phyloP scores from a whole-genome alignment of 2,797 vertebrate genomes.

The Furcifer pardalis region DNA sequence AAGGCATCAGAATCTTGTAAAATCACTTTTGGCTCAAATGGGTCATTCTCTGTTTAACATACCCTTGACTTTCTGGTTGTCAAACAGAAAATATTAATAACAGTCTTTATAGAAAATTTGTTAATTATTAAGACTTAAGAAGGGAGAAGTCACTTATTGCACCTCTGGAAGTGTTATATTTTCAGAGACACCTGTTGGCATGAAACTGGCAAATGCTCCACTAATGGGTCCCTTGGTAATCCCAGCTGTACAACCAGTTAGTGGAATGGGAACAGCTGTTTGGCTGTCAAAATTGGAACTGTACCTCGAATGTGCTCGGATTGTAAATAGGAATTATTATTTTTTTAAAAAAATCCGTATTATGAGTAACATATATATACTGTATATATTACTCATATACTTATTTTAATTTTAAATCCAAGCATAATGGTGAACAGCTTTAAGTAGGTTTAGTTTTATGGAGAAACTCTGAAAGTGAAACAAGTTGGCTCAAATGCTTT shows the following conservation, averaged over 20 bases:
- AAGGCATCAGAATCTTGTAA: background rate
- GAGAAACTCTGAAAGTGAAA: constrained; percentile 68
- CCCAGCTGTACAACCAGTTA: constrained; percentile 70
- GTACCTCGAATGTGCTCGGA: constrained; percentile 58
- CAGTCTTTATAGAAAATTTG: constrained; percentile 47
- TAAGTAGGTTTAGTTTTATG: constrained; percentile 70
- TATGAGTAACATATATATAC: no score
- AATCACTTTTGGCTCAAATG: constrained; percentile 2
- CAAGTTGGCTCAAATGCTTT: constrained; percentile 56
- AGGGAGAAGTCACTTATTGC: constrained; percentile 39
- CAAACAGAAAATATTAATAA: constrained; percentile 29
- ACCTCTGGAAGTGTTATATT: constrained; percentile 51
- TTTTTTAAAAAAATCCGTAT: constrained; percentile 70
- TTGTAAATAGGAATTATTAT: constrained; percentile 80
- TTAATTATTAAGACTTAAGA: constrained; percentile 37
- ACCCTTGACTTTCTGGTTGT: background rate
- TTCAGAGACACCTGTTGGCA: constrained; percentile 72
- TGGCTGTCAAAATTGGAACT: constrained; percentile 78
- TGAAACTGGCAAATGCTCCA: constrained; percentile 59
- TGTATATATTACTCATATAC: no score
- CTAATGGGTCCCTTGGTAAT: constrained; percentile 68
- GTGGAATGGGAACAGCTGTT: constrained; percentile 72
- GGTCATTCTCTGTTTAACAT: constrained; percentile 38
- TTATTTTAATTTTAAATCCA: constrained; percentile 78
- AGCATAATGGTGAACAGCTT: constrained; percentile 71